Base-by-base conservation (phyloP, 2,888 invertebrate genomes). In the Noctua pronuba region DNA sequence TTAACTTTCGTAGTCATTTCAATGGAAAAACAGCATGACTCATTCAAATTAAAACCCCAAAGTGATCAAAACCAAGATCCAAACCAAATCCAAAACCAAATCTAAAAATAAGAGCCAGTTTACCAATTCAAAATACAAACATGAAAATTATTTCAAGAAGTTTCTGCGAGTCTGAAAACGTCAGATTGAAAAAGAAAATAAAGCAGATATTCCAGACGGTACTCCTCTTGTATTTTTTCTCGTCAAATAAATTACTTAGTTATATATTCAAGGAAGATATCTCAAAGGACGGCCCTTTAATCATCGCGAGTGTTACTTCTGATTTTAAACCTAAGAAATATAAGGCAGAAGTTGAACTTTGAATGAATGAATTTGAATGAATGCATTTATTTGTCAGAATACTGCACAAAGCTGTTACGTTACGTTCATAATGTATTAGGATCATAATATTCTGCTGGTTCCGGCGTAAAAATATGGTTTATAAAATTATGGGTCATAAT, bases 211-310 rank as follows among this genome's bases (percentile, higher is more conserved):
- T 86, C 80, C 72, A 79, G 65, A 13, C n/a, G 28, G 38, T 65
- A 28, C 55, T 46, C 74, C 28, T 28, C 81, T 80, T 70, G 81
- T 86, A 82, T 87, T 87, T 88, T 88, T 89, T 77, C 78, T 84
- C 75, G 84, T 77, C 88, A 90, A 91, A 91, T 86, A 91, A 90
- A 91, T 90, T 89, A 89, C 81, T 74, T 88, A 89, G 86, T 90
- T 91, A 88, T 88, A 86, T 86, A 90, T 91, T 90, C 90, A 88
- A 72, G 72, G 79, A 71, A 77, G 85, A 87, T 84, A 85, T 85
- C 88, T 88, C 87, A 72, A 86, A 88, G 80, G 79, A 86, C 85
- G 88, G 83, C 75, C 86, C 88, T 91, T 91, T 91, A 90, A 91
- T 91, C 91, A 91, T 85, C 46, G 73, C 85, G 84, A 91, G 90